phyloP scores from a whole-genome alignment of 92 coral and sea anemone species.

The Epizoanthus scotinus region DNA sequence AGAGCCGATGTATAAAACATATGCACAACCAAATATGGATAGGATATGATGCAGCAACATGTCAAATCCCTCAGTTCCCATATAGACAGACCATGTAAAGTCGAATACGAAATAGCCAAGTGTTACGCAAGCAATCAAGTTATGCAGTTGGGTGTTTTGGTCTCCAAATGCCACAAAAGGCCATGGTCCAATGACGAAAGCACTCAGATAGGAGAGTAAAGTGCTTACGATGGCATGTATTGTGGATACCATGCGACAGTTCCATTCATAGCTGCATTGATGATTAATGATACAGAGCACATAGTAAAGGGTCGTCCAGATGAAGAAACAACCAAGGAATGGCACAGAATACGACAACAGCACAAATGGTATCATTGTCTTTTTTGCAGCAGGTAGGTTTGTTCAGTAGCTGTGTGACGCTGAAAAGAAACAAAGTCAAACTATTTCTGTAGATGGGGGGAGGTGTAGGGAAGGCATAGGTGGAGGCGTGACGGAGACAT shows the following conservation, averaged over 20 bases:
- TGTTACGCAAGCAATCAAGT: slow-evolving; percentile 68
- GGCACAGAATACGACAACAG: not conserved
- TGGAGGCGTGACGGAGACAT: too few species aligned
- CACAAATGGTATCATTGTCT: too few species aligned
- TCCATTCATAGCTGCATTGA: slow-evolving; percentile 80
- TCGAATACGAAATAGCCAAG: slow-evolving; percentile 91
- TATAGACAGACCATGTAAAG: slow-evolving; percentile 83
- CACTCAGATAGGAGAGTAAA: slow-evolving; percentile 73
- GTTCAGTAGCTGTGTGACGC: too few species aligned
- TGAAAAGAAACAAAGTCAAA: too few species aligned
- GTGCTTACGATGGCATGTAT: slow-evolving; percentile 76
- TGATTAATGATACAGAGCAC: slow-evolving; percentile 66
- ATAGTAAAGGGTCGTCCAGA: slow-evolving; percentile 74
- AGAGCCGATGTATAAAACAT: slow-evolving; percentile 53
- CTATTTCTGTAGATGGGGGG: too few species aligned
- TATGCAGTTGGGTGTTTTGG: slow-evolving; percentile 75
- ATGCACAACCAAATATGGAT: slow-evolving; percentile 64
- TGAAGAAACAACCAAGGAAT: slow-evolving; percentile 50
- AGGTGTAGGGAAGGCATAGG: too few species aligned
- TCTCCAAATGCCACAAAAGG: slow-evolving; percentile 86
- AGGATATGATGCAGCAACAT: slow-evolving; percentile 87
- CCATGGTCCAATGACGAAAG: slow-evolving; percentile 89
- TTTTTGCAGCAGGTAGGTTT: too few species aligned
- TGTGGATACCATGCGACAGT: slow-evolving; percentile 80
- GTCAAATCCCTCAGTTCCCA: slow-evolving; percentile 89